Base-by-base conservation (phyloP, 2,797 vertebrate species). In the Pseudotriccus pelzelni region DNA sequence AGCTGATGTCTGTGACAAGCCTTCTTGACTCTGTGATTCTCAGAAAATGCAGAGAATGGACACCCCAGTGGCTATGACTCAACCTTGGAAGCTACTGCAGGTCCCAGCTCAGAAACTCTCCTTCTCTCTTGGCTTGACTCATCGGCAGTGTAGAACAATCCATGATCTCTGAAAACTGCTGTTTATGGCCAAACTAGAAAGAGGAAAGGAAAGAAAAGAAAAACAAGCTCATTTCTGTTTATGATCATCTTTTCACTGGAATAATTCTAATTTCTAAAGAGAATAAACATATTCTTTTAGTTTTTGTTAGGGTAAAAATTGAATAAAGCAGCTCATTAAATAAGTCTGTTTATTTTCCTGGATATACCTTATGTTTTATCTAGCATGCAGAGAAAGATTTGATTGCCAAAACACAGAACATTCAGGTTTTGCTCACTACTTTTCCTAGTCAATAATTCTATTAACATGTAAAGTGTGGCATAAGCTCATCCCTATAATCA, bases 41-140 rank as follows among this genome's bases (percentile, higher is more conserved):
- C 91, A 96, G 93, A 94, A 96, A 90, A 78, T 14, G 34, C 2
- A 3, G 50, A 78, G 69, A 94, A 78, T 34, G 58, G 73, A 84
- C 43, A 88, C 36, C 28, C 47, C 64, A 75, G 39, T 72, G 82
- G 78, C 22, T 78, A 64, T 91, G 91, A 93, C 62, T 94, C 87
- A 93, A 4, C 0, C 47, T 82, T 94, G 70, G 88, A 84, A 94
- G 25, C n/a, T 76, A 41, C 64, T 86, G 47, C 62, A 84, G 70
- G 62, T 86, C 49, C 36, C 18, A 0, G 32, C 58, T 69, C 62
- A 86, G 77, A 85, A 84, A 23, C 39, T 75, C 24, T 85, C 30
- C 58, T 82, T 62, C 27, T 58, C 30, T 78, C 73, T 75, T 76
- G 67, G n/a, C 46, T 86, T 90, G 74, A 87, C 50, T 87, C 66